A percentile compares a stretch with the other conserved stretches of the same genome.
phyloP scores from a whole-genome alignment of 2,888 invertebrate species.

The Melanotus villosus region DNA sequence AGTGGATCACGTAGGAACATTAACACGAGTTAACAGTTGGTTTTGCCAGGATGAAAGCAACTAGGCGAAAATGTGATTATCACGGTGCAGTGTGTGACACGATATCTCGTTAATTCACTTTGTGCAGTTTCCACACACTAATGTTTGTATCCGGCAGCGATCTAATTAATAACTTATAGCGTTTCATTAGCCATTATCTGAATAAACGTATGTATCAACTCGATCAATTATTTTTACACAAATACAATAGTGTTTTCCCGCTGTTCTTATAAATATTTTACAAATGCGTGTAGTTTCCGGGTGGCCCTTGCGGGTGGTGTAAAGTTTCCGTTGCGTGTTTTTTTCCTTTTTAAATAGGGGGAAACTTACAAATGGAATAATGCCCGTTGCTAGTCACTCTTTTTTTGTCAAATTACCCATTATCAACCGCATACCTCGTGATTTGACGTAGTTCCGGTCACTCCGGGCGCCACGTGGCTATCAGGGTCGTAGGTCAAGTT shows the following conservation, averaged over 20 bases:
- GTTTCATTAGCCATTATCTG: conserved; percentile 9
- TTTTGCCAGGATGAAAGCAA: conserved; percentile 47
- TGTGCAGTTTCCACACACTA: conserved; percentile 34
- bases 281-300: conserved; percentile 12
- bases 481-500: conserved; percentile 36
- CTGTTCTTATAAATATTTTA: conserved; percentile 6
- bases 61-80: conserved; percentile 46
- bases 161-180: conserved; percentile 37
- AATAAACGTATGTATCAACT: too few relatives aligned
- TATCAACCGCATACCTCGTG: conserved; percentile 32
- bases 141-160: conserved; percentile 32
- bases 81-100: conserved; percentile 41
- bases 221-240: too few relatives aligned
- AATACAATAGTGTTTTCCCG: too few relatives aligned
- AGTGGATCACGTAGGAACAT: conserved; percentile 31
- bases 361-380: conserved; percentile 12
- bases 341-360: conserved; percentile 14
- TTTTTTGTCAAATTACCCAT: conserved; percentile 30
- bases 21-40: conserved; percentile 44
- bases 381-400: conserved; percentile 10
- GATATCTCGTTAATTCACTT: conserved; percentile 42
- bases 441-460: conserved; percentile 38
- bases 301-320: conserved; percentile 13
- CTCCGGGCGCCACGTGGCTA: conserved; percentile 25
- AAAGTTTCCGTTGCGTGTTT: conserved; percentile 20